Evolutionary conservation across 2,113 vertebrate species (phyloP).

Genomic region (Indicator maculatus): DNA sequence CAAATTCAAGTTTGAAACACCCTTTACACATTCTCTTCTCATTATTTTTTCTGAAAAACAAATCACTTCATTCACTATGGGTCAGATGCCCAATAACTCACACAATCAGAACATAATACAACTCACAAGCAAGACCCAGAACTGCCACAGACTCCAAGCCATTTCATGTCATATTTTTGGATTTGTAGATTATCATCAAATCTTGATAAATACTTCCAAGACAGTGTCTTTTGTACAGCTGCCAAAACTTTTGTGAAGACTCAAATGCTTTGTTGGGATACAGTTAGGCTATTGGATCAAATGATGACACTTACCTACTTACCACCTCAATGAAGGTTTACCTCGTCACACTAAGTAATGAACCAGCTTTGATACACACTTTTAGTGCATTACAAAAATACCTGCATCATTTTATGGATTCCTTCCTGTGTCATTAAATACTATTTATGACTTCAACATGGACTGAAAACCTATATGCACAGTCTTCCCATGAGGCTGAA

Average conservation of each 20-base stretch:
- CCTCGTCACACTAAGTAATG: background rate
- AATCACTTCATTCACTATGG: background rate
- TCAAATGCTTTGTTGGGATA: background rate
- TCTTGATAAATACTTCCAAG: background rate
- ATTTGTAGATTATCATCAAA: background rate
- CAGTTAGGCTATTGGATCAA: background rate
- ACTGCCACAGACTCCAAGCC: background rate
- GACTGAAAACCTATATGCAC: background rate
- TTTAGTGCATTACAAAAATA: background rate
- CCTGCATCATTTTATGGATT: background rate
- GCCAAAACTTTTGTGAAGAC: background rate
- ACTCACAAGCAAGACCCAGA: background rate
- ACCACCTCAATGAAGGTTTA: background rate
- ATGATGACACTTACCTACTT: background rate
- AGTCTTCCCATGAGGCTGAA: background rate
- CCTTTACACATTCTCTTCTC: background rate
- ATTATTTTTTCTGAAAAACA: conserved; percentile 25
- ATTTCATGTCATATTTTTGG: background rate
- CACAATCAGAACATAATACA: background rate
- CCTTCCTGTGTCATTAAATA: background rate
- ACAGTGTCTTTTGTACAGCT: background rate
- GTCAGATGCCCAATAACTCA: background rate
- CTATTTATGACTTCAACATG: background rate
- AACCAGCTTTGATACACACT: background rate
- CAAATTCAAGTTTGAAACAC: background rate